Percentiles rank a stretch among this genome's conserved stretches.
Conservation (phyloP, 2,113 vertebrate species). For the Glareola pratincola region DNA sequence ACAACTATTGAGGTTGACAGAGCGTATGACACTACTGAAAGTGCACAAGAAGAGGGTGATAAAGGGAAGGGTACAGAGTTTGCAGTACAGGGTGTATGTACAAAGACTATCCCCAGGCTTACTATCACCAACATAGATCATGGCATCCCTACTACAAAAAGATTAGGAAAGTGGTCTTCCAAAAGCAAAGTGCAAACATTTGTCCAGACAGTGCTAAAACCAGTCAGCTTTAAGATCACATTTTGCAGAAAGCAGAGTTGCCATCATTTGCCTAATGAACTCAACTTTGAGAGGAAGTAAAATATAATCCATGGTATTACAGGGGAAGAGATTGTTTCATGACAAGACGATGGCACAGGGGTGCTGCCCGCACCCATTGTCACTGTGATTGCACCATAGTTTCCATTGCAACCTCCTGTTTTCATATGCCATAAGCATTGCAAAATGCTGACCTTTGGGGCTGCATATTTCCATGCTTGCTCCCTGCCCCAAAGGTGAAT, state of each 20-base stretch:
- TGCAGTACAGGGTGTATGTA: neutral
- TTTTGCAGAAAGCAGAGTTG: neutral
- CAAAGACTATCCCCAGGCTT: neutral
- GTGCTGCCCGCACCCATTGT: neutral
- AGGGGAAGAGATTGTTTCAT: neutral
- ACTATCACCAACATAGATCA: neutral
- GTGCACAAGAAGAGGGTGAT: neutral
- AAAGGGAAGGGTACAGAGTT: neutral
- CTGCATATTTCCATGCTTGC: slow-evolving; percentile 38
- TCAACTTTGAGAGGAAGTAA: neutral
- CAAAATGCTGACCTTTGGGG: slow-evolving; percentile 63
- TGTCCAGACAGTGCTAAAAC: neutral
- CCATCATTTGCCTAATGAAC: neutral
- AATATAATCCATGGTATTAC: neutral
- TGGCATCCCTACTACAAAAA: neutral
- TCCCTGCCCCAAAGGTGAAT: slow-evolving; percentile 55
- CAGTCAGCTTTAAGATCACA: neutral
- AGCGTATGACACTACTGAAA: neutral
- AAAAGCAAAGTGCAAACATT: neutral
- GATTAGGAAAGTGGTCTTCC: neutral
- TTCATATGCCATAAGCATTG: slow-evolving; percentile 12
- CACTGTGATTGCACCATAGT: slow-evolving; percentile 15
- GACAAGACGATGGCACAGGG: neutral
- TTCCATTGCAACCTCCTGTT: slow-evolving; percentile 28
- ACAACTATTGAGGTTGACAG: neutral